Evolutionary conservation across 2,113 vertebrate genomes (phyloP).

Genomic region (Anoura caudifer): DNA sequence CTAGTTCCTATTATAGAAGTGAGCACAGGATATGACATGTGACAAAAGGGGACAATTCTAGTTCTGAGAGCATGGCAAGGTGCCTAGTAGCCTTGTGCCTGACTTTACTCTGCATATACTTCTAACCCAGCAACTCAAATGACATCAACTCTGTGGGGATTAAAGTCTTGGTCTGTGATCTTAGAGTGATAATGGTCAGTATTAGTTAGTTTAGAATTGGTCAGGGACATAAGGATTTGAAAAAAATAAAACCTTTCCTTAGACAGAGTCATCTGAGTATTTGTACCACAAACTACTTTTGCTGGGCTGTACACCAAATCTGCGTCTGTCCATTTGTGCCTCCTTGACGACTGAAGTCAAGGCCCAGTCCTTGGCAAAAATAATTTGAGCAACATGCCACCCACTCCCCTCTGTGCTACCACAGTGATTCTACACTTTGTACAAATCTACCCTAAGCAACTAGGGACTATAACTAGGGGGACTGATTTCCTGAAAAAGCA

Average conservation of each 20-base stretch:
- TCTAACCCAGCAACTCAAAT: neutral
- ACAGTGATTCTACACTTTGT: conserved; percentile 28
- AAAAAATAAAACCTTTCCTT: neutral
- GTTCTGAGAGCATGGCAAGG: neutral
- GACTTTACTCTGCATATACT: neutral
- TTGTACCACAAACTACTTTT: neutral
- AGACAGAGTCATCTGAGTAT: neutral
- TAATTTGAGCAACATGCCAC: conserved; percentile 12
- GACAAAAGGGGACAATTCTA: neutral
- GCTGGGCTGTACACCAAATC: neutral
- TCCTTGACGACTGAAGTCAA: conserved; percentile 32
- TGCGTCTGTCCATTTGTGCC: neutral
- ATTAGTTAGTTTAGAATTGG: neutral
- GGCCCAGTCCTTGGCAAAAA: neutral
- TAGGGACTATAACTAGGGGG: neutral
- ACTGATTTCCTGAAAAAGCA: conserved; percentile 57
- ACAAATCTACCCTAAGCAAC: conserved; percentile 36
- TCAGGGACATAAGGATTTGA: neutral
- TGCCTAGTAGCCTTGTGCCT: neutral
- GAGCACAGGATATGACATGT: neutral
- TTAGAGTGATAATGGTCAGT: neutral
- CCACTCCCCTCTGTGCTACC: conserved; percentile 31
- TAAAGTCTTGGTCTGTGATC: neutral
- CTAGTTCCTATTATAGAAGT: neutral
- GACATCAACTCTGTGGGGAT: neutral